A percentile compares a stretch with the other conserved stretches of the same genome.
Conservation (phyloP, 2,113 vertebrate species). For the Lamprologus sp. region DNA sequence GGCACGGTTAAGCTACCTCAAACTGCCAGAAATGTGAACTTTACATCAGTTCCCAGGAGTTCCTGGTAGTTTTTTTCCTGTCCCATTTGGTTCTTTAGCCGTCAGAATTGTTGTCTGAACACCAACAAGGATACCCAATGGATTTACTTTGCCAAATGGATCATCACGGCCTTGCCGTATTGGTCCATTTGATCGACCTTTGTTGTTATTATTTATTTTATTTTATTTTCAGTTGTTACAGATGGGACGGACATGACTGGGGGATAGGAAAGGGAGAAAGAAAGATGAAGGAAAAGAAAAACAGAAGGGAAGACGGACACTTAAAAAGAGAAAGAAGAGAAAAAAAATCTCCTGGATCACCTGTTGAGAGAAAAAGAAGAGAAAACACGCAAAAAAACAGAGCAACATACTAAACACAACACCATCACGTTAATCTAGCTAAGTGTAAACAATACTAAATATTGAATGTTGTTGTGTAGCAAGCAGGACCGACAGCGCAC, state of each 20-base stretch:
- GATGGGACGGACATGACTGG: rapidly evolving
- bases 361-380: not conserved
- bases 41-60: not conserved
- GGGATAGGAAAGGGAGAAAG: not conserved
- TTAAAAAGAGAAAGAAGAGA: rapidly evolving
- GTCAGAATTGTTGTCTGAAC: not conserved
- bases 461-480: too few relatives aligned
- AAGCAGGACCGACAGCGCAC: rapidly evolving
- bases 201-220: not conserved
- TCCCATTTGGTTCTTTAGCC: not conserved
- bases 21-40: not conserved
- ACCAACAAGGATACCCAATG: not conserved
- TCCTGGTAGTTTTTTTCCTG: rapidly evolving
- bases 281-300: rapidly evolving
- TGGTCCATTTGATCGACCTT: too few relatives aligned
- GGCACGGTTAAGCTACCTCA: not conserved
- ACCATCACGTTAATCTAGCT: too few relatives aligned
- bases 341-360: too few relatives aligned
- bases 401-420: too few relatives aligned
- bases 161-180: rapidly evolving
- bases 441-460: too few relatives aligned
- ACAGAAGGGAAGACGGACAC: rapidly evolving
- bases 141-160: too few relatives aligned
- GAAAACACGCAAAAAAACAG: rapidly evolving
- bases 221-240: not conserved